Conservation (phyloP, 1,140 invertebrate genomes). For the Lineus longissimus region DNA sequence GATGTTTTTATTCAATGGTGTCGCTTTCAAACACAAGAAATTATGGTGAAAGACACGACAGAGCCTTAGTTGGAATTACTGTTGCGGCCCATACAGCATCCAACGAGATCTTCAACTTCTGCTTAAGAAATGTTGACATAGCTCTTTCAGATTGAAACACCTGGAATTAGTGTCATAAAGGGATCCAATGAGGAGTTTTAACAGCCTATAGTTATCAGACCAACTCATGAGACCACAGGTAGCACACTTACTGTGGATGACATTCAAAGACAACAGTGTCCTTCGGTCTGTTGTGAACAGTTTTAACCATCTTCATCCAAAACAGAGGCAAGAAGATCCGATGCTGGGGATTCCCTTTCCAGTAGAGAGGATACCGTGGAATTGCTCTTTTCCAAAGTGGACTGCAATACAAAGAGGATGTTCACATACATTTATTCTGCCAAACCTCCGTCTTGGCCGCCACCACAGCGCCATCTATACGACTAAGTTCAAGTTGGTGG, state of each 20-base stretch:
- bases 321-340: constrained; percentile 88
- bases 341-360: constrained; percentile 83
- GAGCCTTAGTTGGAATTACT: no score
- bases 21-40: no score
- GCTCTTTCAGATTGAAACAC: no score
- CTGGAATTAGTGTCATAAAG: neutral
- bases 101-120: no score
- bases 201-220: neutral
- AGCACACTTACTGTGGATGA: constrained; percentile 62
- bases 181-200: neutral
- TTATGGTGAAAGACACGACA: no score
- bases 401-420: constrained; percentile 23
- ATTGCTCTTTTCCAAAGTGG: constrained; percentile 41
- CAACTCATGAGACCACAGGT: neutral
- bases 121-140: no score
- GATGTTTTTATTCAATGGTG: no score
- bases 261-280: constrained; percentile 80
- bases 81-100: no score
- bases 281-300: constrained; percentile 60
- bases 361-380: constrained; percentile 74
- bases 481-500: no score
- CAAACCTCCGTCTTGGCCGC: no score
- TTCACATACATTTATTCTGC: constrained; percentile 13
- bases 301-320: constrained; percentile 84
- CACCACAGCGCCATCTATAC: no score